Conservation (phyloP, 2,888 invertebrate genomes). For the Heliconius cydno region DNA sequence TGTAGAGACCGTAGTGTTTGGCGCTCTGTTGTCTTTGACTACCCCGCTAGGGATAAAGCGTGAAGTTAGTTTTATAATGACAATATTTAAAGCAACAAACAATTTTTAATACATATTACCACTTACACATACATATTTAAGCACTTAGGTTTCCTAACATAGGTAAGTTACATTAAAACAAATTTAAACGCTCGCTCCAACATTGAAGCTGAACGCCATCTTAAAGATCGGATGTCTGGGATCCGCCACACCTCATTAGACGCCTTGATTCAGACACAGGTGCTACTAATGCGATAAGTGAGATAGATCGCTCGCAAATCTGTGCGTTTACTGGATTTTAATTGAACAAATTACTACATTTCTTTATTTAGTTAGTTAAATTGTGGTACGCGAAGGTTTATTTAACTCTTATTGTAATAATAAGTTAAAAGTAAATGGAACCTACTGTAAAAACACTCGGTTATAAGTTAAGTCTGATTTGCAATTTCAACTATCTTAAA, state of each 20-base stretch:
- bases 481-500: too few species aligned
- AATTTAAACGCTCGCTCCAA: slow-evolving; percentile 26
- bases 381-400: too few species aligned
- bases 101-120: too few species aligned
- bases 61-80: background rate
- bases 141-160: background rate
- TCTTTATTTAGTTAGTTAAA: too few species aligned
- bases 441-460: too few species aligned
- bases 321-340: slow-evolving; percentile 12
- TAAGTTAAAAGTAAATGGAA: too few species aligned
- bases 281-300: slow-evolving; percentile 59
- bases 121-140: too few species aligned
- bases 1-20: too few species aligned
- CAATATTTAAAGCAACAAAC: background rate
- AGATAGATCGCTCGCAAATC: slow-evolving; percentile 52
- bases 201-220: slow-evolving; percentile 32
- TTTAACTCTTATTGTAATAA: too few species aligned
- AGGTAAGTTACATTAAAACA: slow-evolving; percentile 20
- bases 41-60: too few species aligned
- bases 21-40: too few species aligned
- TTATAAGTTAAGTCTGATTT: too few species aligned
- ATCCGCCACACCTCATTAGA: slow-evolving; percentile 69
- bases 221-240: slow-evolving; percentile 61
- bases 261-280: slow-evolving; percentile 68
- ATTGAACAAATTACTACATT: background rate